phyloP scores from a whole-genome alignment of 2,113 vertebrate genomes.

The Gulo gulo region DNA sequence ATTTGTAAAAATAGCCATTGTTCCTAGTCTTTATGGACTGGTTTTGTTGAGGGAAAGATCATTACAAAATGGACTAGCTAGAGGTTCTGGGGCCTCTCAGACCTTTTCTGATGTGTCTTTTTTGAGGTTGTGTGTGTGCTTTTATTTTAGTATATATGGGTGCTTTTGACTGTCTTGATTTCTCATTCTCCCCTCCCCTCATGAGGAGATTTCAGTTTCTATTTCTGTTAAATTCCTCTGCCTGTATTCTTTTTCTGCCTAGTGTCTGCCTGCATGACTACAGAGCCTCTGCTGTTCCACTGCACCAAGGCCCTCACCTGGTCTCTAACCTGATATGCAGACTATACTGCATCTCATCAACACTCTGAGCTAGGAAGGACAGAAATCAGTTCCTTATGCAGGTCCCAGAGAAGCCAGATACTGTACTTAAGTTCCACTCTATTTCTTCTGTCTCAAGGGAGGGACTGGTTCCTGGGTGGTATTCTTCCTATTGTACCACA shows the following conservation, averaged over 20 bases:
- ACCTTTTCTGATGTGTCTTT: neutral
- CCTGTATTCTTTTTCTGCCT: neutral
- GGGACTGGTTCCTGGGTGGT: neutral
- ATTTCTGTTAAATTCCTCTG: neutral
- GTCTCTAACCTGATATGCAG: neutral
- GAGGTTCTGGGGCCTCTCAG: neutral
- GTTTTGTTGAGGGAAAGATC: neutral
- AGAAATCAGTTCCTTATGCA: neutral
- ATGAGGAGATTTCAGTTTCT: neutral
- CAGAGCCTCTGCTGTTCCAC: neutral
- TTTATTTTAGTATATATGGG: neutral
- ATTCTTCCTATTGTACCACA: neutral
- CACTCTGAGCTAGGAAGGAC: neutral
- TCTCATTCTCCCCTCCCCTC: neutral
- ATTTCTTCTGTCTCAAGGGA: neutral
- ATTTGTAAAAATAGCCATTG: neutral
- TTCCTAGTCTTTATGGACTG: neutral
- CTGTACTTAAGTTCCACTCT: neutral
- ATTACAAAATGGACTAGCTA: neutral
- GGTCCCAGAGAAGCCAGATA: neutral
- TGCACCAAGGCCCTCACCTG: neutral
- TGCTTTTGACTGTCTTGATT: neutral
- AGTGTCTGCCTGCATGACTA: neutral
- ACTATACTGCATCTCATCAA: neutral
- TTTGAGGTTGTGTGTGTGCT: neutral